Evolutionary conservation across 2,797 vertebrate genomes (phyloP), one percentile per base, ranked within the genome.

Genomic region (Hemibagrus guttatus): DNA sequence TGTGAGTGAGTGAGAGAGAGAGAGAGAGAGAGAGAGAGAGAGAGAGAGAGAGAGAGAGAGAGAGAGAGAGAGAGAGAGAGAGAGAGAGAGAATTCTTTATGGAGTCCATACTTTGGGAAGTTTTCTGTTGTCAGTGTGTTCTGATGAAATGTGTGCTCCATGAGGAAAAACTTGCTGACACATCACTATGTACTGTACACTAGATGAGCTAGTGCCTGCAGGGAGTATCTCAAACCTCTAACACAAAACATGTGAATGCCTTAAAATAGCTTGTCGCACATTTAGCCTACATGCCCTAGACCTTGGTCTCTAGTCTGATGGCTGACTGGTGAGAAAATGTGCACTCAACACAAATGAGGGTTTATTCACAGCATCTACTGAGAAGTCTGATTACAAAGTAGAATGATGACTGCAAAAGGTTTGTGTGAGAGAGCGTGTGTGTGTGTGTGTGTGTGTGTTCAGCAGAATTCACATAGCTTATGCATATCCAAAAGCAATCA

Each of bases 311-410:
- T 49, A 66, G 28, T 39, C 76, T 75, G 84, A 87, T 75, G 23
- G 49, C 21, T 42, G 64, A 46, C 58, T 59, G 64, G 56, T n/a
- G 54, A 74, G 69, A 83, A 64, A 79, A 85, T 16, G 8, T 76
- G 3, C 63, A 61, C 42, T 81, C 59, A 87, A 87, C 64, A 79
- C 52, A 84, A 61, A 64, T 9, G 21, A 54, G n/a, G 85, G 76
- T 87, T 75, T 82, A 76, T 68, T 83, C 61, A 58, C 79, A 80
- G 35, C 13, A 28, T 86, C 56, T 68, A 81, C 78, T 74, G 79
- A 86, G 79, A 75, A 74, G 74, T 39, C 68, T 63, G 79, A 86
- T 82, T 74, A 82, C 85, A 66, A n/a, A 54, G 79, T 35, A 82
- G 58, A 66, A 42, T 49, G 68, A 86, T 35, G 39, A 56, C 64